phyloP scores from a whole-genome alignment of 2,113 vertebrate genomes.

The Hippolais icterina region DNA sequence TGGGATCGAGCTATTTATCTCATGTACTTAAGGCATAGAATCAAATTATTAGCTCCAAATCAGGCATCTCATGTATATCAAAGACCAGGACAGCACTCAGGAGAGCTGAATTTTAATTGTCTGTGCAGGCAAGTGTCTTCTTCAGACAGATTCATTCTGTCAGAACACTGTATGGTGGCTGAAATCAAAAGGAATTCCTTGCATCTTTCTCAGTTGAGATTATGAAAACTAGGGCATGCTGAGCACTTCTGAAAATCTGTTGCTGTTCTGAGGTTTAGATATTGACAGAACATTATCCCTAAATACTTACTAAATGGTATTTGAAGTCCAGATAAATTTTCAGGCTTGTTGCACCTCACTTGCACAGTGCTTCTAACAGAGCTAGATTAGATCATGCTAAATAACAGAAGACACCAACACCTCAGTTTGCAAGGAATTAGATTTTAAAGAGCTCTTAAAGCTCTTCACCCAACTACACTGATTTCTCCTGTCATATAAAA shows the following conservation, averaged over 20 bases:
- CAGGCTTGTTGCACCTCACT: neutral
- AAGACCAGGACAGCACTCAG: neutral
- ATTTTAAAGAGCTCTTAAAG: neutral
- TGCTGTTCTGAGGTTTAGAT: neutral
- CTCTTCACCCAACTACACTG: neutral
- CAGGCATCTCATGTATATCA: neutral
- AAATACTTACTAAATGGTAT: neutral
- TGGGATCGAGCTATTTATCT: neutral
- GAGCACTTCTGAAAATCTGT: neutral
- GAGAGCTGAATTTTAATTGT: neutral
- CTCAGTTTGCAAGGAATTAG: neutral
- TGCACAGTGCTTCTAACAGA: neutral
- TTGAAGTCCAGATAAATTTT: neutral
- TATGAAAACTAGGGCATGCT: neutral
- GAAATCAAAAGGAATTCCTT: neutral
- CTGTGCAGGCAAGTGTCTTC: neutral
- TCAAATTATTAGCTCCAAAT: neutral
- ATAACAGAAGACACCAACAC: neutral
- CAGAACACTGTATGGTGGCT: neutral
- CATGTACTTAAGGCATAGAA: neutral
- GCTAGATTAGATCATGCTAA: neutral
- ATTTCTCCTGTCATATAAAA: neutral
- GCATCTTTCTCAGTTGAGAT: neutral
- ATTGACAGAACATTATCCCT: neutral
- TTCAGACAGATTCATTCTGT: neutral